Base-by-base conservation (phyloP, 1,140 invertebrate genomes). In the Camponotus floridanus region DNA sequence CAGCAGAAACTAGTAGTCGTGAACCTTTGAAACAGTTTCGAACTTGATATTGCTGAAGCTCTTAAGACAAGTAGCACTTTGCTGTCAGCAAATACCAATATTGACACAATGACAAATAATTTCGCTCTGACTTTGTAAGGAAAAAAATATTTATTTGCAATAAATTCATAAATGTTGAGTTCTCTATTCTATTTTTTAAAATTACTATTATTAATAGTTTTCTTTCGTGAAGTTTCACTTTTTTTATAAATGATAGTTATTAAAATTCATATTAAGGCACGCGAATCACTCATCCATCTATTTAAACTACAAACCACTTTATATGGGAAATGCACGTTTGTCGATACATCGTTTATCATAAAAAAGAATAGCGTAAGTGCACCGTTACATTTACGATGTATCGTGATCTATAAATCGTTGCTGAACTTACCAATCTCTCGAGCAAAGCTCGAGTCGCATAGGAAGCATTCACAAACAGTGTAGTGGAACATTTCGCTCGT, bases 381-480 rank as follows among this genome's bases (percentile, higher is more conserved):
- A 71, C 26, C 57, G 33, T 59, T 74, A 36, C 73, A 33, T 70
- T 74, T 79, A 76, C 45, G 74, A 64, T 62, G 8, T 33, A 85
- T 68, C 45, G 18, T 31, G 79, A 74, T 73, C 62, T 67, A 90
- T 89, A 90, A 90, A 90, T 90, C 79, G 87, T 83, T 59, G 85
- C 73, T 81, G 79, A 89, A 87, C 45, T 70, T 71, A 76, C 48
- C 78, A 70, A 89, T 85, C 85, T 57, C 39, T 57, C 68, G 73
- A 9, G 59, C 71, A 55, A 65, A 76, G 48, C 73, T 67, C 57
- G 61, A 11, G 55, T 74, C n/a, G 33, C 55, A 39, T 57, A 71
- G 31, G 59, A 78, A 76, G 18, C 71, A 74, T 45, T 73, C 76
- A 62, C 83, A 70, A 87, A 68, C 79, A 57, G 45, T 59, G 51